Evolutionary conservation across 2,113 vertebrate species (phyloP).

Genomic region (Caranx ignobilis): DNA sequence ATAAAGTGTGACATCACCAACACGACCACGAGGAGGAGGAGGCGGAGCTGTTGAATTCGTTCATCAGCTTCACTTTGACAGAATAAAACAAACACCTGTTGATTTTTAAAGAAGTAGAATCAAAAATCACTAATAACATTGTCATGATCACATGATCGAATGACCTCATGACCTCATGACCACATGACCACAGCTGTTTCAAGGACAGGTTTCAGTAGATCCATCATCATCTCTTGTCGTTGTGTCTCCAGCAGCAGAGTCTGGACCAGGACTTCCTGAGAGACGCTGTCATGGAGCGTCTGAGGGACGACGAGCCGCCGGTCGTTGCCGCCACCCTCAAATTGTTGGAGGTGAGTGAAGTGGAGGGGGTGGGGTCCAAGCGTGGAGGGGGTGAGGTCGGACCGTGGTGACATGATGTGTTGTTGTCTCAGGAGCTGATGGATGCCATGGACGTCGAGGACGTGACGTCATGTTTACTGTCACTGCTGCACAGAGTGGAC

Average conservation of each 20-base stretch:
- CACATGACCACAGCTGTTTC: too few relatives aligned
- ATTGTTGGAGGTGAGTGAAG: conserved; percentile 86
- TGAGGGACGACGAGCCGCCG: conserved; percentile 89
- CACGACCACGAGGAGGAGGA: too few relatives aligned
- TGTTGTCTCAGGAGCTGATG: conserved; percentile 78
- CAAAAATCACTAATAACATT: too few relatives aligned
- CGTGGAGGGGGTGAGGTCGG: neutral
- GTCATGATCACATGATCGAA: too few relatives aligned
- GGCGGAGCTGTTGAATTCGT: too few relatives aligned
- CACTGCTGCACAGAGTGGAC: conserved; percentile 86
- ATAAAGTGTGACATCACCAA: too few relatives aligned
- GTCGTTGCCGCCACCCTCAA: conserved; percentile 87
- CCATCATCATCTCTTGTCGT: neutral
- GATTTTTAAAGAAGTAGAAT: too few relatives aligned
- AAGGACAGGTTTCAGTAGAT: too few relatives aligned
- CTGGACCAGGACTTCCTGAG: conserved; percentile 90
- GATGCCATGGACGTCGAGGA: conserved; percentile 83
- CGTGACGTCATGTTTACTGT: conserved; percentile 82
- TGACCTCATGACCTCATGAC: too few relatives aligned
- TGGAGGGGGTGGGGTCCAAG: neutral
- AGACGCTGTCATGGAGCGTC: conserved; percentile 87
- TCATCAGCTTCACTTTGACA: too few relatives aligned
- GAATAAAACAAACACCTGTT: too few relatives aligned
- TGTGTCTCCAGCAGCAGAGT: conserved; percentile 80
- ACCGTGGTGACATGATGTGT: too few relatives aligned